Percentiles rank a stretch among this genome's conserved stretches.
These are phyloP conservation scores for Trypoxylus dichotomus DNA, from an alignment of 1,140 invertebrate genomes.

Conservation along the genomic window DNA sequence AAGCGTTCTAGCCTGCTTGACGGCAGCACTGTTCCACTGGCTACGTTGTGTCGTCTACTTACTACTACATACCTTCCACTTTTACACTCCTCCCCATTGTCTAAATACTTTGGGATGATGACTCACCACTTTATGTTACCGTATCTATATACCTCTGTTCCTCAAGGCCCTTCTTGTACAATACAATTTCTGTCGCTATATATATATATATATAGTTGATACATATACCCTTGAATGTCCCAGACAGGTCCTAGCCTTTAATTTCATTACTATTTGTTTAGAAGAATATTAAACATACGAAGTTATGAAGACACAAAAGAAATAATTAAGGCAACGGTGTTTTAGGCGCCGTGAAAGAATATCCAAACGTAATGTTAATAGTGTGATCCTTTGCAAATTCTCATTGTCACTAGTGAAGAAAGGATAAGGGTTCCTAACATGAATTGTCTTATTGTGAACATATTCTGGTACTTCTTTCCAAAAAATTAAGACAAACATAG, in stretches of 20 bases:
- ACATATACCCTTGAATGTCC: not conserved
- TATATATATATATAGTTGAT: not conserved
- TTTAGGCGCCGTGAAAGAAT: no score
- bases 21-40: slow-evolving; percentile 41
- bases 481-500: no score
- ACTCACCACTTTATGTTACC: slow-evolving; percentile 36
- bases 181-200: not conserved
- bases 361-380: no score
- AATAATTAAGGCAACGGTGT: no score
- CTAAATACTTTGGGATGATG: slow-evolving; percentile 38
- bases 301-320: no score
- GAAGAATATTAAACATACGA: no score
- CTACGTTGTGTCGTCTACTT: slow-evolving; percentile 40
- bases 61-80: slow-evolving; percentile 25
- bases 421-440: no score
- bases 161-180: not conserved
- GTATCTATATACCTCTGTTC: not conserved
- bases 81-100: slow-evolving; percentile 35
- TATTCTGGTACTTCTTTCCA: no score
- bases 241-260: not conserved
- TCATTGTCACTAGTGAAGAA: no score
- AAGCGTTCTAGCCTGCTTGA: slow-evolving; percentile 45
- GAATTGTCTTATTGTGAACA: no score
- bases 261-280: not conserved
- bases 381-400: no score